These are phyloP conservation scores for Rallus crepitans DNA, from an alignment of 2,797 vertebrate species.

Conservation along the genomic window DNA sequence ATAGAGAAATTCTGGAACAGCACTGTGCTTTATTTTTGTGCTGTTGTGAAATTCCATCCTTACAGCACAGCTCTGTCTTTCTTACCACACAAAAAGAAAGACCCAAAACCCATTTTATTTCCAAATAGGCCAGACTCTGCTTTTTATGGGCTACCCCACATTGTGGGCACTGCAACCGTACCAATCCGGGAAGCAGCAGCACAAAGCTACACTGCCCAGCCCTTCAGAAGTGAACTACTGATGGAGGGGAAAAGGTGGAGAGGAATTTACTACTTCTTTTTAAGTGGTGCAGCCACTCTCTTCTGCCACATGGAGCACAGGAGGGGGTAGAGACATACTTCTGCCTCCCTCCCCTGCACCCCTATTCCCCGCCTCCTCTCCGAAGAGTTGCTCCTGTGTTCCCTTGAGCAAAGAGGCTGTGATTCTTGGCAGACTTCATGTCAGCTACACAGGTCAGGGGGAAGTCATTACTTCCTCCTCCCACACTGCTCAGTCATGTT, in stretches of 20 bases:
- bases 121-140: background rate
- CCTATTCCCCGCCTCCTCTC: background rate
- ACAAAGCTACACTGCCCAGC: background rate
- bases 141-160: background rate
- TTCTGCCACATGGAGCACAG: constrained; percentile 40
- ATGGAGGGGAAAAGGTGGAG: background rate
- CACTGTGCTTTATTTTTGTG: constrained; percentile 31
- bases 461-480: constrained; percentile 74
- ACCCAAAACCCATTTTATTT: background rate
- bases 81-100: background rate
- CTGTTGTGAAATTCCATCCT: constrained; percentile 65
- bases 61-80: constrained; percentile 18
- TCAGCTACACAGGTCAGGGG: constrained; percentile 69
- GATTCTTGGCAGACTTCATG: constrained; percentile 68
- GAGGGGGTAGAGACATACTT: constrained; percentile 29
- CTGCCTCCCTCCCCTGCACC: background rate
- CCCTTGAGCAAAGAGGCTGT: constrained; percentile 60
- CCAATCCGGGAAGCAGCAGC: rapidly evolving
- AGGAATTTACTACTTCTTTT: constrained; percentile 50
- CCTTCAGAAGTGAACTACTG: background rate
- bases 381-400: constrained; percentile 55
- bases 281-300: constrained; percentile 22
- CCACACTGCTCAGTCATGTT: constrained; percentile 57
- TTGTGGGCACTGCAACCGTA: background rate
- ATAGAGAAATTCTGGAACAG: constrained; percentile 37